Conservation (phyloP, 2,113 vertebrate species). For the Heterocephalus glaber region DNA sequence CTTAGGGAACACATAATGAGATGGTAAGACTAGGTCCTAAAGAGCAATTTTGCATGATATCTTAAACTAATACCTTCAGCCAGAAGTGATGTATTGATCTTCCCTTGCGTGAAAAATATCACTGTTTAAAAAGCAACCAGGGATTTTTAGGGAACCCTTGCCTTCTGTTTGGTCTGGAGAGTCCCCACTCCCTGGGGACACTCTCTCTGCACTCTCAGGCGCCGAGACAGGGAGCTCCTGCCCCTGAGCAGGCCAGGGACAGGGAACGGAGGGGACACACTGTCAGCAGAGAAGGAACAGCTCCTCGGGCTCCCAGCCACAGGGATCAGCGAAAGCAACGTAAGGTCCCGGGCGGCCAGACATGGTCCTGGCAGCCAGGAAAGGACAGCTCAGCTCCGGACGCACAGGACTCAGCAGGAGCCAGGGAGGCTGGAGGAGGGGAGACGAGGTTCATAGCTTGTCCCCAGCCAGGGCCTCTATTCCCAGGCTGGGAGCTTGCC, state of each 20-base stretch:
- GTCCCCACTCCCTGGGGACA: background rate
- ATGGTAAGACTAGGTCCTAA: conserved; percentile 47
- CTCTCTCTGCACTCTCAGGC: background rate
- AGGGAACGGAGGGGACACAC: fast-evolving
- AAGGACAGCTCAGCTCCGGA: background rate
- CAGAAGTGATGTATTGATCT: conserved; percentile 57
- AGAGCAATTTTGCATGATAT: conserved; percentile 67
- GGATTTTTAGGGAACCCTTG: conserved; percentile 56
- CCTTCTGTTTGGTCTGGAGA: background rate
- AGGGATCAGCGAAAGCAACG: background rate
- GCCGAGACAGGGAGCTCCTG: background rate
- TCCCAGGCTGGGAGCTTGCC: background rate
- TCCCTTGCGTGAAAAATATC: conserved; percentile 59
- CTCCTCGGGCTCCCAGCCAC: background rate
- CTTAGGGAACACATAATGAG: conserved; percentile 57
- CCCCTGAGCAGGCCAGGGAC: background rate
- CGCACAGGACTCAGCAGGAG: background rate
- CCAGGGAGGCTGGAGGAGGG: fast-evolving
- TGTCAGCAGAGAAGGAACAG: background rate
- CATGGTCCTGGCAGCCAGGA: background rate
- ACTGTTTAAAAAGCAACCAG: conserved; percentile 61
- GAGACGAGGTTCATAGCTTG: fast-evolving
- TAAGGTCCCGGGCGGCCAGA: too few relatives aligned
- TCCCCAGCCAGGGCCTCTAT: background rate
- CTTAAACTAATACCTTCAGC: conserved; percentile 48